Evolutionary conservation across 1,140 invertebrate genomes (phyloP).

Genomic region (Zaprionus ghesquierei): DNA sequence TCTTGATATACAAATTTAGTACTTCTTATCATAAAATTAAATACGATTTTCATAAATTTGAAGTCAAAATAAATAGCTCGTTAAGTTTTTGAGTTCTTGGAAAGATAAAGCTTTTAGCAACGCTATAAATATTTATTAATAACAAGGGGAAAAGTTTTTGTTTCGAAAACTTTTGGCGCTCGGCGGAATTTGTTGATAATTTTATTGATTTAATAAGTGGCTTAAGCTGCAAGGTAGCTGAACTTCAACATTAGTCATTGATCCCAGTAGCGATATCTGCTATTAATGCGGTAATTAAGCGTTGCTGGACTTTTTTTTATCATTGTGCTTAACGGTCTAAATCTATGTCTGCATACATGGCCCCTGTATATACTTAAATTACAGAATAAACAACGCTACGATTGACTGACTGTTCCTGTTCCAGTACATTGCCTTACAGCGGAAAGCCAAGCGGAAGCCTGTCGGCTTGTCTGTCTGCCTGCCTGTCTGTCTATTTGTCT

Average conservation of each 20-base stretch:
- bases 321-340: conserved; percentile 35
- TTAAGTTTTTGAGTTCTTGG: background rate
- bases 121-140: conserved; percentile 3
- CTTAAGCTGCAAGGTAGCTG: conserved; percentile 9
- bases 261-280: conserved; percentile 4
- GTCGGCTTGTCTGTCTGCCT: background rate
- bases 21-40: background rate
- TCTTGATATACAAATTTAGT: too few relatives aligned
- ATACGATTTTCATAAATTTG: background rate
- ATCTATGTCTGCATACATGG: background rate
- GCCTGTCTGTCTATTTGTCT: background rate
- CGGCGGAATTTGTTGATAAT: conserved; percentile 41
- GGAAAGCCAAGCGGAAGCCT: conserved; percentile 17
- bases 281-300: conserved; percentile 51
- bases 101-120: background rate
- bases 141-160: background rate
- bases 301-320: conserved; percentile 18
- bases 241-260: conserved; percentile 26
- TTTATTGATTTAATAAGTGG: conserved; percentile 68
- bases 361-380: conserved; percentile 17
- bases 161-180: background rate
- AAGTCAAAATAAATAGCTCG: background rate
- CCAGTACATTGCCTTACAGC: background rate
- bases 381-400: conserved; percentile 19
- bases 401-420: conserved; percentile 10